Evolutionary conservation across 2,797 vertebrate genomes (phyloP), one percentile per base, ranked within the genome.

Genomic region (Spizella passerina): DNA sequence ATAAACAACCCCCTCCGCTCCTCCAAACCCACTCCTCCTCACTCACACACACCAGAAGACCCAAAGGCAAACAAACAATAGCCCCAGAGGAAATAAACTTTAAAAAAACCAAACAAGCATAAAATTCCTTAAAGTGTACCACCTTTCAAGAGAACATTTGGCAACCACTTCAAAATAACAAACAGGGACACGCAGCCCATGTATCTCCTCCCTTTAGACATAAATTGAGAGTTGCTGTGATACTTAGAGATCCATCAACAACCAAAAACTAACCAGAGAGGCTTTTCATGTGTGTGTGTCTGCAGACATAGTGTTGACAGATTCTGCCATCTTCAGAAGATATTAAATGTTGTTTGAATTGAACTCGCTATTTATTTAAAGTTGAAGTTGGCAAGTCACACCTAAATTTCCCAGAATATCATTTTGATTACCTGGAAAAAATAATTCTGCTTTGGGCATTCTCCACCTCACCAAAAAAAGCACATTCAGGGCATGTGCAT

Each of bases 151-250:
- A 50, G 85, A 89, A 82, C 8, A 32, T 65, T 78, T 90, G 81
- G 87, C 80, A 93, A 55, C 23, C 47, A 79, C 72, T 90, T 93
- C 86, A 94, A 93, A 94, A 79, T 20, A 84, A 72, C 32, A 50
- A 90, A 86, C 0, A 0, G 23, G 11, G 49, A 73, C 27, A 41
- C 2, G 27, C 30, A 92, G 47, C 4, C 14, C 22, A 11, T 20
- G 0, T 17, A 39, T 18, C 49, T 55, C 49, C 34, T 88, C 56
- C 75, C 71, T 73, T 32, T 55, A 88, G 82, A 76, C 85, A 73
- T 61, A 90, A 87, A 86, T 0, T 22, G n/a, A 50, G 52, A 81
- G 46, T 52, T 53, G 27, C 61, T 56, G 30, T 47, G 56, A 60
- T 21, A 23, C n/a, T 34, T 7, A 43, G 38, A 66, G 39, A 88